phyloP scores from a whole-genome alignment of 2,888 invertebrate genomes.

The Nasonia oneida region DNA sequence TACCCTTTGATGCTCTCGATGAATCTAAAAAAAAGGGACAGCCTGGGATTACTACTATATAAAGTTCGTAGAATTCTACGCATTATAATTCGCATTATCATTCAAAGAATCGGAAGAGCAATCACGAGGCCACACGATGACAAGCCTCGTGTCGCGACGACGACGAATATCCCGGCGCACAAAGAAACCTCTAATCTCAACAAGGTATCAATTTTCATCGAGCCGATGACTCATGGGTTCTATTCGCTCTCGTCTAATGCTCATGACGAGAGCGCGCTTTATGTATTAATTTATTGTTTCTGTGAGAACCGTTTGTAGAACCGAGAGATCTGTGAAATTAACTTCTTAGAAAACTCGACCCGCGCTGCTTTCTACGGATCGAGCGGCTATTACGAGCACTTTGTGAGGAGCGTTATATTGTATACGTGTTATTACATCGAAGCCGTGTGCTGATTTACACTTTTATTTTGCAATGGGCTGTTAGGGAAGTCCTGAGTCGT shows the following conservation, averaged over 20 bases:
- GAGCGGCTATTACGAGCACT: not conserved
- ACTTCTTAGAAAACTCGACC: constrained; percentile 36
- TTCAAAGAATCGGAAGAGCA: not conserved
- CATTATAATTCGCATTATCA: not conserved
- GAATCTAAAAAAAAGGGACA: not conserved
- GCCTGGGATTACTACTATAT: no score
- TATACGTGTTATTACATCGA: no score
- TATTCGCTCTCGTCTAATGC: constrained; percentile 10
- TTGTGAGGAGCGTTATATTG: not conserved
- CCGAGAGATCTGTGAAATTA: constrained; percentile 33
- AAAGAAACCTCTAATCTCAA: constrained; percentile 32
- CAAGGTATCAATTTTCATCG: constrained; percentile 48
- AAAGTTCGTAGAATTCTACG: not conserved
- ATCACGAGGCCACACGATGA: not conserved
- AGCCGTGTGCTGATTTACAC: not conserved
- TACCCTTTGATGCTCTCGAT: not conserved
- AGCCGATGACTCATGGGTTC: constrained; percentile 11
- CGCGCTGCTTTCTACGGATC: not conserved
- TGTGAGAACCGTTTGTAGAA: constrained; percentile 50
- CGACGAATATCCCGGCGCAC: constrained; percentile 8
- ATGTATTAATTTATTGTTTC: constrained; percentile 55
- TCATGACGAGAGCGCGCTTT: not conserved
- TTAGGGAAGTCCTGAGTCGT: not conserved
- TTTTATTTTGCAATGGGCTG: constrained; percentile 17
- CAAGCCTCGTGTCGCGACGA: not conserved